Conservation (phyloP, 1,140 invertebrate genomes). For the Himalopsyche phryganea region DNA sequence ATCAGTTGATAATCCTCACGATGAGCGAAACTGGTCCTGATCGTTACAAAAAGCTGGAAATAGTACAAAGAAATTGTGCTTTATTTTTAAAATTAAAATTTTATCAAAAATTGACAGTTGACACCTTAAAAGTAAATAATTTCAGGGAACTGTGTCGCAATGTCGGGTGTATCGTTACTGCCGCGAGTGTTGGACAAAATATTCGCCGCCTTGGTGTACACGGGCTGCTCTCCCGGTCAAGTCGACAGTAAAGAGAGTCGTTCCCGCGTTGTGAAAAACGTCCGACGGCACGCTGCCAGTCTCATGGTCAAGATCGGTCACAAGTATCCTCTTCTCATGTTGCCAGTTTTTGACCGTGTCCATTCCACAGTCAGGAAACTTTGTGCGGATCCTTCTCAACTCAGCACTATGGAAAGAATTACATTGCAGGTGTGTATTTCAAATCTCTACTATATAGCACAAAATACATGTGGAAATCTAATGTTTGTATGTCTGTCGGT, state of each 20-base stretch:
- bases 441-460: too few species aligned
- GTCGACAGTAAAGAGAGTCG: slow-evolving; percentile 48
- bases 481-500: too few species aligned
- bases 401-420: slow-evolving; percentile 82
- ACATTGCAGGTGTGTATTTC: slow-evolving; percentile 67
- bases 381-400: slow-evolving; percentile 59
- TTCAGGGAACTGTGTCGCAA: slow-evolving; percentile 58
- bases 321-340: slow-evolving; percentile 75
- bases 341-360: slow-evolving; percentile 85
- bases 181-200: slow-evolving; percentile 82
- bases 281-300: slow-evolving; percentile 82
- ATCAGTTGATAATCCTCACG: too few species aligned
- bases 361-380: slow-evolving; percentile 68
- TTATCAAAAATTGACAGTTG: too few species aligned
- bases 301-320: slow-evolving; percentile 85
- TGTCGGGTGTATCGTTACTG: slow-evolving; percentile 67
- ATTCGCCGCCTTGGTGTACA: slow-evolving; percentile 76
- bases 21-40: too few species aligned
- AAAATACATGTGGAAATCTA: too few species aligned
- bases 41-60: too few species aligned
- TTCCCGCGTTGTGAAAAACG: slow-evolving; percentile 75
- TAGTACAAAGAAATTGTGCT: too few species aligned
- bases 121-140: too few species aligned
- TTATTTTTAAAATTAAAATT: too few species aligned
- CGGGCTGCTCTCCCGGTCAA: slow-evolving; percentile 54